Percentiles rank a stretch among this genome's conserved stretches.
These are phyloP conservation scores for Drosophila orena DNA, from an alignment of 1,140 invertebrate genomes.

Conservation along the genomic window DNA sequence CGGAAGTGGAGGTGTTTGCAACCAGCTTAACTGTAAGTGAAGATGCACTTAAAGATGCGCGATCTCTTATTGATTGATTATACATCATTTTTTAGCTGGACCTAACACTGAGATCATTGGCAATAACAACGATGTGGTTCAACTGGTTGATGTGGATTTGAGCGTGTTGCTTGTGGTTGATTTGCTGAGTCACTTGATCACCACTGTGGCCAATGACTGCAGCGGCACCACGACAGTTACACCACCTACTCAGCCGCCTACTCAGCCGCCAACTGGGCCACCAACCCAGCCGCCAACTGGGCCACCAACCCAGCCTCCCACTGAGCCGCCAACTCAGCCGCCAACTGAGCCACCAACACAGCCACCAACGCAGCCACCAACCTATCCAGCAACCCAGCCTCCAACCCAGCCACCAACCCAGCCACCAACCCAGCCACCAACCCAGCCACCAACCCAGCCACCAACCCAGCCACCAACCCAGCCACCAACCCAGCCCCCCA, in stretches of 20 bases:
- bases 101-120: conserved; percentile 40
- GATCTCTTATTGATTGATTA: too few relatives aligned
- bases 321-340: not conserved
- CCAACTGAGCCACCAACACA: not conserved
- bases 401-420: not conserved
- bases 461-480: not conserved
- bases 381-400: not conserved
- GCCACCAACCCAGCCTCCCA: not conserved
- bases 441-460: not conserved
- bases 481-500: not conserved
- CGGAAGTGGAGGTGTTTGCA: conserved; percentile 44
- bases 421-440: conserved; percentile 6
- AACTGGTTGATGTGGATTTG: conserved; percentile 52
- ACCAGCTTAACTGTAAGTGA: conserved; percentile 30
- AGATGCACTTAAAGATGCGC: not conserved
- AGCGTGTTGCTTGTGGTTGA: conserved; percentile 25
- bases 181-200: conserved; percentile 38
- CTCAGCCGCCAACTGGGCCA: not conserved
- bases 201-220: conserved; percentile 47
- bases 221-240: not conserved
- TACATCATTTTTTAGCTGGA: conserved; percentile 17
- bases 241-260: not conserved
- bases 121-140: conserved; percentile 36
- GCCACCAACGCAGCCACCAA: conserved; percentile 14
- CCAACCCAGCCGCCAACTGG: conserved; percentile 6